phyloP scores from a whole-genome alignment of 2,888 invertebrate species.

The Pegoplata infirma region DNA sequence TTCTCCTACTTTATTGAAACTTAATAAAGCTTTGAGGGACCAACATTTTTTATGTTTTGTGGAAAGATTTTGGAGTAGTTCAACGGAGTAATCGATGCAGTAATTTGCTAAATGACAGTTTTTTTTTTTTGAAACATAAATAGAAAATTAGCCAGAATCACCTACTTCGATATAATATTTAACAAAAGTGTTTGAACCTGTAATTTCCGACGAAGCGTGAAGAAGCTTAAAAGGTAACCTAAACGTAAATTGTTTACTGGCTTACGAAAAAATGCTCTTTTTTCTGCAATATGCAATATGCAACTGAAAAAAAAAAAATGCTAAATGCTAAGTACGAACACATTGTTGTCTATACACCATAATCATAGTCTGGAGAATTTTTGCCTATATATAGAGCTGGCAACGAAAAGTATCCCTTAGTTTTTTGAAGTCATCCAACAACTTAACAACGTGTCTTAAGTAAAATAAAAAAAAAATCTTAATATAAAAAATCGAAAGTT shows the following conservation, averaged over 20 bases:
- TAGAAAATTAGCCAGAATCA: too few relatives aligned
- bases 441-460: neutral
- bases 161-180: too few relatives aligned
- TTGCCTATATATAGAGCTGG: slow-evolving; percentile 9
- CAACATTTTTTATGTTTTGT: too few relatives aligned
- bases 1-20: too few relatives aligned
- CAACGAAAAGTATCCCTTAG: slow-evolving; percentile 24
- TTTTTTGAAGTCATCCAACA: slow-evolving; percentile 1
- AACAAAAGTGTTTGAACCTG: too few relatives aligned
- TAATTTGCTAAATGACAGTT: too few relatives aligned
- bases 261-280: neutral
- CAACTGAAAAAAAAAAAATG: neutral
- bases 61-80: too few relatives aligned
- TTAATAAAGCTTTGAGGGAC: too few relatives aligned
- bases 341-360: neutral
- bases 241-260: slow-evolving; percentile 36
- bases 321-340: slow-evolving; percentile 23
- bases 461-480: neutral
- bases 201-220: too few relatives aligned
- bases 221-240: too few relatives aligned
- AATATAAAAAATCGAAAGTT: neutral
- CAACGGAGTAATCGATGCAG: too few relatives aligned
- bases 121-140: too few relatives aligned
- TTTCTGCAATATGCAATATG: neutral
- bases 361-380: neutral